Evolutionary conservation across 2,888 invertebrate species (phyloP).

Genomic region (Eurytoma adleriae): DNA sequence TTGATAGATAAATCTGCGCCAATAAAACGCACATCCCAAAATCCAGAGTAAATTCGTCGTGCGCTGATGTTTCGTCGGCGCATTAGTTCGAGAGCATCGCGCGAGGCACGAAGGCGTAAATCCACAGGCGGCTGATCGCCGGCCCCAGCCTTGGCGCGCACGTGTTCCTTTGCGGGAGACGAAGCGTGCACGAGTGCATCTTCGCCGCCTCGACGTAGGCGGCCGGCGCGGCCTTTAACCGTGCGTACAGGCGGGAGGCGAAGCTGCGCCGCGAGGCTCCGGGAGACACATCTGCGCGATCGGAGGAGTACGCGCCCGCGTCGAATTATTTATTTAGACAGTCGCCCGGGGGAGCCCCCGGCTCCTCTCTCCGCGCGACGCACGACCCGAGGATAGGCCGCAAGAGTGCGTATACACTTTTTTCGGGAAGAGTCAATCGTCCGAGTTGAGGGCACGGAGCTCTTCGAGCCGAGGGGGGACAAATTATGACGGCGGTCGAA

Average conservation of each 20-base stretch:
- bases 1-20: too few relatives aligned
- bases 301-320: not conserved
- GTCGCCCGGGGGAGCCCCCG: not conserved
- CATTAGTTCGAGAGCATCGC: not conserved
- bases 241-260: not conserved
- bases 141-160: slow-evolving; percentile 13
- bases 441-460: too few relatives aligned
- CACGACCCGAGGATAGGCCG: too few relatives aligned
- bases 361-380: too few relatives aligned
- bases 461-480: slow-evolving; percentile 28
- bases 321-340: slow-evolving; percentile 38
- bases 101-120: not conserved
- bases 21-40: too few relatives aligned
- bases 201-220: not conserved
- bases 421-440: too few relatives aligned
- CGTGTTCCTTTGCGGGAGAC: slow-evolving; percentile 54
- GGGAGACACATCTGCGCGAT: slow-evolving; percentile 38
- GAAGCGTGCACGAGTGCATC: slow-evolving; percentile 14
- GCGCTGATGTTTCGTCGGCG: not conserved
- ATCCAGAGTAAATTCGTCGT: too few relatives aligned
- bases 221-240: not conserved
- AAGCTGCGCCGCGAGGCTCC: not conserved
- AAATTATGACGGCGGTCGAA: slow-evolving; percentile 38
- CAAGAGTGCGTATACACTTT: too few relatives aligned
- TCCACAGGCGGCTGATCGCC: not conserved